These are phyloP conservation scores for Probaryconus sp. DNA, from an alignment of 1,140 invertebrate genomes.

Conservation along the genomic window DNA sequence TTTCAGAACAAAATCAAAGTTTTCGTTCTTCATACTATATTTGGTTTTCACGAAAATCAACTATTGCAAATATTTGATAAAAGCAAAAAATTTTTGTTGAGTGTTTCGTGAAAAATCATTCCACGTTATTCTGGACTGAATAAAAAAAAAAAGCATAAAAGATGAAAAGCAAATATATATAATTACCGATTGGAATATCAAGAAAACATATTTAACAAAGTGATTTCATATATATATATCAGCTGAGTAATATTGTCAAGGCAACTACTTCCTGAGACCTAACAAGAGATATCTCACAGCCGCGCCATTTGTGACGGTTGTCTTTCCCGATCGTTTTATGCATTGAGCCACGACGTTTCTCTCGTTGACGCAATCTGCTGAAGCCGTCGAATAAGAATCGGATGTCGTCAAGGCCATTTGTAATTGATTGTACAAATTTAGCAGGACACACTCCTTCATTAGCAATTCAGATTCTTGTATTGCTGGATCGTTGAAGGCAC, in stretches of 20 bases:
- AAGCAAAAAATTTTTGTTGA: too few species aligned
- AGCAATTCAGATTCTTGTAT: slow-evolving; percentile 59
- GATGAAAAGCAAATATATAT: too few species aligned
- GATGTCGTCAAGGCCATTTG: slow-evolving; percentile 63
- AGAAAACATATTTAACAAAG: slow-evolving; percentile 15
- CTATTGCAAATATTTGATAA: too few species aligned
- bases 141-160: too few species aligned
- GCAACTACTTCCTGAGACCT: slow-evolving; percentile 40
- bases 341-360: slow-evolving; percentile 59
- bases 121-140: too few species aligned
- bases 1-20: neutral
- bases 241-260: slow-evolving; percentile 70
- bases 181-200: too few species aligned
- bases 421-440: slow-evolving; percentile 72
- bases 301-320: slow-evolving; percentile 60
- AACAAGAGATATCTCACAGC: slow-evolving; percentile 59
- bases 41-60: too few species aligned
- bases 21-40: too few species aligned
- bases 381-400: slow-evolving; percentile 52
- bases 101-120: too few species aligned
- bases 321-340: slow-evolving; percentile 35
- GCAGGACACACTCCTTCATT: slow-evolving; percentile 70
- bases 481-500: slow-evolving; percentile 62
- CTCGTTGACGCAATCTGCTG: slow-evolving; percentile 47
- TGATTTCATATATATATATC: slow-evolving; percentile 6